Percentiles rank a stretch among this genome's conserved stretches.
Conservation (phyloP, 1,140 invertebrate species). For the Hycleus cichorii region DNA sequence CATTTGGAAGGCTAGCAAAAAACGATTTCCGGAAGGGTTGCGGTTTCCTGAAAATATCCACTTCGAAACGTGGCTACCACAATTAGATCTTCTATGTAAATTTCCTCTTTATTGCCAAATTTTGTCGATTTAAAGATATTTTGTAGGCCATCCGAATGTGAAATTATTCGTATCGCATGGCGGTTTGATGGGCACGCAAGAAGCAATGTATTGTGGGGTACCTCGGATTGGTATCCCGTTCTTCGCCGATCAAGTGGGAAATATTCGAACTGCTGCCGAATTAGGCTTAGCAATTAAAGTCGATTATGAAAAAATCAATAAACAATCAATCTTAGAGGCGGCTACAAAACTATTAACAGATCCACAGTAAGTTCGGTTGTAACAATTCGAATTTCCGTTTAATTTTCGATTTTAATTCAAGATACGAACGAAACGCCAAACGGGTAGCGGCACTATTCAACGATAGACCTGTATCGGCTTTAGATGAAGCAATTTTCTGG, state of each 20-base stretch:
- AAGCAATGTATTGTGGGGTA: slow-evolving; percentile 47
- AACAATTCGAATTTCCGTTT: background rate
- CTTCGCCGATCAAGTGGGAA: slow-evolving; percentile 48
- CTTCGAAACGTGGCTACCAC: slow-evolving; percentile 59
- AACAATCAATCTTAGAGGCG: slow-evolving; percentile 30
- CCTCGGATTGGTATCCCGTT: slow-evolving; percentile 50
- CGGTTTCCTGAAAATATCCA: slow-evolving; percentile 50
- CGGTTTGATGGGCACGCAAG: slow-evolving; percentile 47
- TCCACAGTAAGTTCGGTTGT: slow-evolving; percentile 24
- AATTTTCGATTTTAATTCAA: slow-evolving; percentile 10
- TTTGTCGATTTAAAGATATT: slow-evolving; percentile 42
- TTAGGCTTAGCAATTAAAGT: slow-evolving; percentile 38
- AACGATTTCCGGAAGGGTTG: slow-evolving; percentile 32
- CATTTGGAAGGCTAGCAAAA: slow-evolving; percentile 54
- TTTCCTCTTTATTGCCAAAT: background rate
- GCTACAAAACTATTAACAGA: slow-evolving; percentile 34
- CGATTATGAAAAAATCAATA: slow-evolving; percentile 32
- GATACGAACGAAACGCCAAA: slow-evolving; percentile 38
- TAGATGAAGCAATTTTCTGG: slow-evolving; percentile 49
- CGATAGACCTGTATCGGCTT: slow-evolving; percentile 52
- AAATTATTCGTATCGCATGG: slow-evolving; percentile 52
- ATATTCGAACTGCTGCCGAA: slow-evolving; percentile 38
- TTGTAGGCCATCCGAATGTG: slow-evolving; percentile 44
- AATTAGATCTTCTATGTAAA: slow-evolving; percentile 55
- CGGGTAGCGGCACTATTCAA: slow-evolving; percentile 51